A percentile compares a stretch with the other conserved stretches of the same genome.
Evolutionary conservation across 1,140 invertebrate genomes (phyloP).

Genomic region (Monomorium pharaonis): DNA sequence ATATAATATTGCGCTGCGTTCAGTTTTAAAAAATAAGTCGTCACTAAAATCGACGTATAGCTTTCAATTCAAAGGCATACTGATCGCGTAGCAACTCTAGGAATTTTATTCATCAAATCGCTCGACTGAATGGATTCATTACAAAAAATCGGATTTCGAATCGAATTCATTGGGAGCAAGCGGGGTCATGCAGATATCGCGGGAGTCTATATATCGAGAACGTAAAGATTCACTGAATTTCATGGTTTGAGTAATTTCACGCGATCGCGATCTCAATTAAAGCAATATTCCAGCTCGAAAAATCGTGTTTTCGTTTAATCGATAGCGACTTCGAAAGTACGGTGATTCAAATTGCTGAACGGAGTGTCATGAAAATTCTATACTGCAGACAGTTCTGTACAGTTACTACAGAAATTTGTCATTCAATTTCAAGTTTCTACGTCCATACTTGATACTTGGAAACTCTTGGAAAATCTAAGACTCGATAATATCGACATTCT

Average conservation of each 20-base stretch:
- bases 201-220: constrained; percentile 26
- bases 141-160: constrained; percentile 60
- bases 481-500: neutral
- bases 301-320: constrained; percentile 32
- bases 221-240: constrained; percentile 59
- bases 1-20: neutral
- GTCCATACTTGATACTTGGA: too few species aligned
- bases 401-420: neutral
- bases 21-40: constrained; percentile 46
- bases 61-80: constrained; percentile 19
- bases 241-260: constrained; percentile 61
- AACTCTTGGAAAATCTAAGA: neutral
- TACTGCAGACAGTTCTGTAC: neutral
- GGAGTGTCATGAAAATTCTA: constrained; percentile 21
- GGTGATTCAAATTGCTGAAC: constrained; percentile 23
- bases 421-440: neutral
- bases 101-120: constrained; percentile 59
- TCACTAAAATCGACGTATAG: constrained; percentile 34
- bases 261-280: constrained; percentile 60
- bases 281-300: constrained; percentile 56
- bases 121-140: constrained; percentile 58
- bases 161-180: constrained; percentile 48
- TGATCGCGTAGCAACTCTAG: constrained; percentile 42
- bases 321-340: constrained; percentile 19
- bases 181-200: constrained; percentile 41